These are phyloP conservation scores for Drosophila ogumai DNA, from an alignment of 1,140 invertebrate genomes.

Conservation along the genomic window DNA sequence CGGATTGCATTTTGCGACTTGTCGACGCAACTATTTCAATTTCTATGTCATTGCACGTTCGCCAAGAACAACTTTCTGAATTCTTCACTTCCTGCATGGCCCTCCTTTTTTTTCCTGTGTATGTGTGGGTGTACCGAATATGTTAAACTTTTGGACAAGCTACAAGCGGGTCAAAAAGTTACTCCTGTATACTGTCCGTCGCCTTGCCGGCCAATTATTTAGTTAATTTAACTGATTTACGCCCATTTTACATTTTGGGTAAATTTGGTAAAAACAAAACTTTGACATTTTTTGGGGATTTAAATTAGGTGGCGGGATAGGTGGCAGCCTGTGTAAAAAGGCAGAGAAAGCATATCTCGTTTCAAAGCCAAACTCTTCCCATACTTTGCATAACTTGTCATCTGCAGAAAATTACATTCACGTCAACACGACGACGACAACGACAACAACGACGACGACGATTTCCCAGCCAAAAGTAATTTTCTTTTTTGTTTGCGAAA, in stretches of 20 bases:
- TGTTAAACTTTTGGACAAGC: conserved; percentile 21
- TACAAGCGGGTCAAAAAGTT: conserved; percentile 21
- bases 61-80: conserved; percentile 41
- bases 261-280: conserved; percentile 26
- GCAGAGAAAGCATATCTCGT: conserved; percentile 12
- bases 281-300: conserved; percentile 9
- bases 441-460: conserved; percentile 8
- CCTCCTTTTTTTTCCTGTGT: conserved; percentile 10
- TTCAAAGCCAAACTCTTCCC: conserved; percentile 43
- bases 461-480: conserved; percentile 23
- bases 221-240: conserved; percentile 46
- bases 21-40: conserved; percentile 75
- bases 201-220: conserved; percentile 38
- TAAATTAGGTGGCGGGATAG: background rate
- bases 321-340: background rate
- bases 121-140: conserved; percentile 2
- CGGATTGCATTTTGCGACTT: conserved; percentile 55
- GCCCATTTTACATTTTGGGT: background rate
- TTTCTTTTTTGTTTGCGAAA: conserved; percentile 43
- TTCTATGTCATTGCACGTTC: conserved; percentile 64
- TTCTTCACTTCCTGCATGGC: conserved; percentile 15
- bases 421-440: conserved; percentile 25
- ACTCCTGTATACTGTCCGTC: conserved; percentile 5
- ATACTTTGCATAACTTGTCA: conserved; percentile 72
- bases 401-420: conserved; percentile 62